phyloP scores from a whole-genome alignment of 1,140 invertebrate species.

The Aphelinus certus region DNA sequence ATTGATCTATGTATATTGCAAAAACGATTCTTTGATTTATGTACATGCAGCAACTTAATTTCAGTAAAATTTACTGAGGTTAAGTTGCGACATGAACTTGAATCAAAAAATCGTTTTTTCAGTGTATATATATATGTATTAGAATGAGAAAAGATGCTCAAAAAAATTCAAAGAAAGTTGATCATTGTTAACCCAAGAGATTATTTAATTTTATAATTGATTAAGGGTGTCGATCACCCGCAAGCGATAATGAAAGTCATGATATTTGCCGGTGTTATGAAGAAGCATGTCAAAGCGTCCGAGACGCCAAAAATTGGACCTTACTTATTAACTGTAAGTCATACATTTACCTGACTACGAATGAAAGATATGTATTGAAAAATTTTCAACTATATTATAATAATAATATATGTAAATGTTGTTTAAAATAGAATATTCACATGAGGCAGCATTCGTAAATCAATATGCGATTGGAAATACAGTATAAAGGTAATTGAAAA shows the following conservation, averaged over 20 bases:
- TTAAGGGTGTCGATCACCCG: slow-evolving; percentile 23
- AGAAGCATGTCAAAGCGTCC: slow-evolving; percentile 5
- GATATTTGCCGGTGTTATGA: background rate
- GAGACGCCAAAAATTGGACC: slow-evolving; percentile 19
- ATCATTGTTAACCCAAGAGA: slow-evolving; percentile 26
- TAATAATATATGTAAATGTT: slow-evolving; percentile 15
- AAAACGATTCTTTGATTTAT: no score
- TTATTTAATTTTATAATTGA: slow-evolving; percentile 30
- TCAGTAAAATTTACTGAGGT: no score
- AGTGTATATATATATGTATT: no score
- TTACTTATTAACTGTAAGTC: background rate
- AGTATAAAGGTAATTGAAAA: slow-evolving; percentile 3
- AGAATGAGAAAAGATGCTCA: no score
- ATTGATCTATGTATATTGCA: no score
- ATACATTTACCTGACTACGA: no score
- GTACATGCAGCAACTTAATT: no score
- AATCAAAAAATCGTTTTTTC: no score
- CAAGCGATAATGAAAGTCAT: background rate
- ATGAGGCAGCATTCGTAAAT: background rate
- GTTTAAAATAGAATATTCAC: slow-evolving; percentile 28
- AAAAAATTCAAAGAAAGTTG: slow-evolving; percentile 6
- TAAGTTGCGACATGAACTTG: no score
- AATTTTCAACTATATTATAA: slow-evolving; percentile 8
- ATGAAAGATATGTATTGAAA: background rate
- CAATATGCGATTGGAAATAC: slow-evolving; percentile 4